These are phyloP conservation scores for Agriopis leucophaearia DNA, from an alignment of 2,888 invertebrate species.

Conservation along the genomic window DNA sequence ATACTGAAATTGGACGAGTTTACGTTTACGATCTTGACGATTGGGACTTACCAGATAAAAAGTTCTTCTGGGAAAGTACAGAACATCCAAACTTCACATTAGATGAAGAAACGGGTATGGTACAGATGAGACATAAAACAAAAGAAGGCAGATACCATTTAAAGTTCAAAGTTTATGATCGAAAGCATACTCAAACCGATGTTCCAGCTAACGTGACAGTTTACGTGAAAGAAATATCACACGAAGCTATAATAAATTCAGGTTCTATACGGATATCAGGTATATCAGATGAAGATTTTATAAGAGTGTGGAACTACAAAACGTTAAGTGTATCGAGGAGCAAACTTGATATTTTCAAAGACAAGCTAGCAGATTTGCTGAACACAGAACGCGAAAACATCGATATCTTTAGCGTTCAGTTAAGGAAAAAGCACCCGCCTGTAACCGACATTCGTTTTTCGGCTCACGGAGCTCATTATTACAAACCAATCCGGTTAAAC, in stretches of 20 bases:
- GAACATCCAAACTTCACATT: slow-evolving; percentile 95
- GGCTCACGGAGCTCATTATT: slow-evolving; percentile 98
- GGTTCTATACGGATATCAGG: slow-evolving; percentile 97
- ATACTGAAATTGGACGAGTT: slow-evolving; percentile 96
- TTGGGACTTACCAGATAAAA: slow-evolving; percentile 99
- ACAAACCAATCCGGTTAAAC: slow-evolving; percentile 97
- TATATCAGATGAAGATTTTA: slow-evolving; percentile 98
- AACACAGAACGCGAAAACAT: slow-evolving; percentile 95
- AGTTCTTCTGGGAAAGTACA: slow-evolving; percentile 96
- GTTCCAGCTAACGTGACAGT: slow-evolving; percentile 99
- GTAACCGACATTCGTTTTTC: slow-evolving; percentile 97
- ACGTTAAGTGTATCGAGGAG: slow-evolving; percentile 94
- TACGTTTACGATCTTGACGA: slow-evolving; percentile 99
- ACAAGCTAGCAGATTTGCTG: slow-evolving; percentile 94
- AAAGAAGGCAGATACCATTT: slow-evolving; percentile 94
- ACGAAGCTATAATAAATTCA: slow-evolving; percentile 97
- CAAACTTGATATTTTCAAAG: slow-evolving; percentile 95
- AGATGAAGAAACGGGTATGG: slow-evolving; percentile 97
- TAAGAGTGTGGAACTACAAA: slow-evolving; percentile 97
- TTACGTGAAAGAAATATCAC: slow-evolving; percentile 96
- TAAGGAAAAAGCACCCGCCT: slow-evolving; percentile 94
- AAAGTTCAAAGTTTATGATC: slow-evolving; percentile 95
- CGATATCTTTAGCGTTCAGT: slow-evolving; percentile 98
- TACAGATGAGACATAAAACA: slow-evolving; percentile 97
- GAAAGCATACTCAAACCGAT: slow-evolving; percentile 97